Percentiles rank a stretch among this genome's conserved stretches.
Conservation (phyloP, 2,113 vertebrate genomes). For the Tetraodon nigroviridis region DNA sequence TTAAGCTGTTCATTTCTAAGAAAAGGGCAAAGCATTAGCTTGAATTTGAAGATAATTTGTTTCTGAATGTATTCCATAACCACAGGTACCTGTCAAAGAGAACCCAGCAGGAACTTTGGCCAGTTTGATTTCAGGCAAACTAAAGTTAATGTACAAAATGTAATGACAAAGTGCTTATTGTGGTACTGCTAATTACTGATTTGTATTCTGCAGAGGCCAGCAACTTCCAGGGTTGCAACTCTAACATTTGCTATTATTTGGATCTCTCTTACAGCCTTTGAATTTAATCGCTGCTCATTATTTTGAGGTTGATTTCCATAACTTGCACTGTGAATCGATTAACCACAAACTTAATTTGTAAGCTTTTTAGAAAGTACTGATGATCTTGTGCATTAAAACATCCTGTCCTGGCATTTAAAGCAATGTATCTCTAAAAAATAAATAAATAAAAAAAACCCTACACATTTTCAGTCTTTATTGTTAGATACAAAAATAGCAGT, state of each 20-base stretch:
- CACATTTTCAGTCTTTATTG: no score
- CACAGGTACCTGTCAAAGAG: conserved; percentile 46
- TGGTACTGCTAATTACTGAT: conserved; percentile 54
- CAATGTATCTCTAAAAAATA: no score
- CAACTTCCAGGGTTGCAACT: conserved; percentile 32
- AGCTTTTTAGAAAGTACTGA: conserved; percentile 15
- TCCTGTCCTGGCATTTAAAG: no score
- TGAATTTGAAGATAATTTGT: conserved; percentile 70
- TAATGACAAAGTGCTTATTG: conserved; percentile 63
- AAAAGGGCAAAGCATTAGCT: conserved; percentile 71
- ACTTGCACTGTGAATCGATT: conserved; percentile 12
- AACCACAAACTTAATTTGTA: conserved; percentile 9
- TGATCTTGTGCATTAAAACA: no score
- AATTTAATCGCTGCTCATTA: conserved; percentile 34
- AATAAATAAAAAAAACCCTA: no score
- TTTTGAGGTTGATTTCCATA: conserved; percentile 19
- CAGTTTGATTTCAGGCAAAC: no score
- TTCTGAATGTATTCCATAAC: conserved; percentile 64
- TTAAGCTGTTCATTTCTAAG: conserved; percentile 74
- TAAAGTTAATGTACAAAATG: conserved; percentile 60
- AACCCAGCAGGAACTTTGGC: conserved; percentile 55
- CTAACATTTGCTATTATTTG: conserved; percentile 20
- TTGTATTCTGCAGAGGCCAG: conserved; percentile 27
- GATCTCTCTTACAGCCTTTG: conserved; percentile 17
- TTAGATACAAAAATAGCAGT: no score